Percentiles rank a stretch among this genome's conserved stretches.
phyloP scores from a whole-genome alignment of 1,140 invertebrate species.

The Cotesia typhae region DNA sequence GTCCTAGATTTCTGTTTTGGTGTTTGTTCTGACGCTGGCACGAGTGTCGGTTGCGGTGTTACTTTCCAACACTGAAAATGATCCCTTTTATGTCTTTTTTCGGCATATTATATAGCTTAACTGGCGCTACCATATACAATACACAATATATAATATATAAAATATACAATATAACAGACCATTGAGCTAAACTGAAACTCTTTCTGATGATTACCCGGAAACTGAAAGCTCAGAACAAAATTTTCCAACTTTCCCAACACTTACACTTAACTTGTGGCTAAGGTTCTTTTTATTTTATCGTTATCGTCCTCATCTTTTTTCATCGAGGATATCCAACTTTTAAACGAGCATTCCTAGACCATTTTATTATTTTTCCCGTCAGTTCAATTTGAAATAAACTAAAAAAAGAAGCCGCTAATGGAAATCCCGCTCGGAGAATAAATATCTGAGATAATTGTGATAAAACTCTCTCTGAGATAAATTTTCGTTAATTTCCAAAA shows the following conservation, averaged over 20 bases:
- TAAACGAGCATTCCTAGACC: too few relatives aligned
- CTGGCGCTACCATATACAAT: neutral
- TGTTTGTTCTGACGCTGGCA: conserved; percentile 25
- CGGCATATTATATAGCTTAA: neutral
- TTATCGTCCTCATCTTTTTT: neutral
- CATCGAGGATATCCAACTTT: too few relatives aligned
- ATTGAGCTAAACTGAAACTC: conserved; percentile 15
- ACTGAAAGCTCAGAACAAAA: neutral
- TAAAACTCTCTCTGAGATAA: too few relatives aligned
- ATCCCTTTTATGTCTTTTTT: neutral
- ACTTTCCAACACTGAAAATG: conserved; percentile 28
- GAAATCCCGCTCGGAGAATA: too few relatives aligned
- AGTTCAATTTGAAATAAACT: too few relatives aligned
- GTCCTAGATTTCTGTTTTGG: conserved; percentile 27
- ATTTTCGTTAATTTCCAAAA: too few relatives aligned
- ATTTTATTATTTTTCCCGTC: neutral
- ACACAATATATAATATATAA: too few relatives aligned
- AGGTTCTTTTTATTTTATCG: conserved; percentile 2
- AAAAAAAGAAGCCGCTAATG: too few relatives aligned
- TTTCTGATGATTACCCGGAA: conserved; percentile 27
- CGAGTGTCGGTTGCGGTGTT: conserved; percentile 18
- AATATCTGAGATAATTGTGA: too few relatives aligned
- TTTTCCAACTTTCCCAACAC: neutral
- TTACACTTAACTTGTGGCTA: neutral
- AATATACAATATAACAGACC: neutral